phyloP scores from a whole-genome alignment of 1,140 invertebrate genomes.

The Delia radicum region DNA sequence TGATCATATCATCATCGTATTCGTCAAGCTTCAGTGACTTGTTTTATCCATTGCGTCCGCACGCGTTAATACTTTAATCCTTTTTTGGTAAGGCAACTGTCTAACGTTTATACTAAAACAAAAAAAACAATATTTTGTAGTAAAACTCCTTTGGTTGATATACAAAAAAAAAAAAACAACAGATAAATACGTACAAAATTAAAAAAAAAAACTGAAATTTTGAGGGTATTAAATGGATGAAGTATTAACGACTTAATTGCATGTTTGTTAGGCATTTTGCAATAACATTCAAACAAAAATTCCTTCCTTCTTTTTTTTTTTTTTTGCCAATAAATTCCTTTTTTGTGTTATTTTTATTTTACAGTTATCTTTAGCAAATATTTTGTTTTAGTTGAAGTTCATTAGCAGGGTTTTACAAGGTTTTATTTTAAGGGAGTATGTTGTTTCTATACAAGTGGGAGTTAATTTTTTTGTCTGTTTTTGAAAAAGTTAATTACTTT shows the following conservation, averaged over 20 bases:
- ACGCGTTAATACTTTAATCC: constrained; percentile 32
- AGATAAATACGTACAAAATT: not conserved
- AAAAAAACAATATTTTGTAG: not conserved
- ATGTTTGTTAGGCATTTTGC: constrained; percentile 32
- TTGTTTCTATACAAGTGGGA: too few relatives aligned
- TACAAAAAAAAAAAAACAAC: too few relatives aligned
- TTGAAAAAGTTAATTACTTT: not conserved
- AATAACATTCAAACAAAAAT: constrained; percentile 23
- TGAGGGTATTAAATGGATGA: constrained; percentile 31
- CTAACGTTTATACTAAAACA: not conserved
- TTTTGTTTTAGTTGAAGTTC: not conserved
- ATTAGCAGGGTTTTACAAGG: not conserved
- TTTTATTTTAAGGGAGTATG: not conserved
- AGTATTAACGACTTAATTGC: constrained; percentile 34
- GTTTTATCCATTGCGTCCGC: constrained; percentile 28
- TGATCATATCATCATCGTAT: constrained; percentile 10
- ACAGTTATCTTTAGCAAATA: not conserved
- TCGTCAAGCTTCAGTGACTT: constrained; percentile 19
- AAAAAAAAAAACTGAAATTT: not conserved
- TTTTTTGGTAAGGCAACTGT: not conserved
- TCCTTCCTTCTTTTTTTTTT: not conserved
- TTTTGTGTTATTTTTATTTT: not conserved
- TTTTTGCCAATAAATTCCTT: not conserved
- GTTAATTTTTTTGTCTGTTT: not conserved
- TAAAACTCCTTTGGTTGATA: not conserved